A percentile compares a stretch with the other conserved stretches of the same genome.
These are phyloP conservation scores for Atopsyche davidsoni DNA, from an alignment of 1,140 invertebrate genomes.

Conservation along the genomic window DNA sequence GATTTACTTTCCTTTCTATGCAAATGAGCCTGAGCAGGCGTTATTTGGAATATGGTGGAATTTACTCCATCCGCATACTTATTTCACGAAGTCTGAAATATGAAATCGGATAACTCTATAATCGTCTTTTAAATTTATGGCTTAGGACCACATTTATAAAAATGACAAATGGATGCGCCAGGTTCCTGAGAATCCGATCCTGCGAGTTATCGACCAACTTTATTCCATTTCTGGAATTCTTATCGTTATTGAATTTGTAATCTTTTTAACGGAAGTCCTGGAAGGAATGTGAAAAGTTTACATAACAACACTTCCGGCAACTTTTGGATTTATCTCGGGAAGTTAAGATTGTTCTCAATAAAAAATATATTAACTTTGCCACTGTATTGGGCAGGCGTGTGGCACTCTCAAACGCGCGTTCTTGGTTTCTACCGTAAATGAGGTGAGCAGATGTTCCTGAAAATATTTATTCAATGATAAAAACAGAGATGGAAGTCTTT, in stretches of 20 bases:
- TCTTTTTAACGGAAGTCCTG: conserved; percentile 10
- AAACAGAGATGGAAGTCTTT: too few species aligned
- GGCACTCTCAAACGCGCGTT: too few species aligned
- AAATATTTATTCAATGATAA: too few species aligned
- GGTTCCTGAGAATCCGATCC: neutral
- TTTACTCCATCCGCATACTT: conserved; percentile 1
- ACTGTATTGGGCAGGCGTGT: too few species aligned
- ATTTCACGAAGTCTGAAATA: conserved; percentile 11
- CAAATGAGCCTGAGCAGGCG: neutral
- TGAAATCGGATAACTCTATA: conserved; percentile 15
- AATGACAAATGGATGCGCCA: conserved; percentile 12
- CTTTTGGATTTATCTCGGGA: conserved; percentile 7
- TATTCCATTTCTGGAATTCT: conserved; percentile 14
- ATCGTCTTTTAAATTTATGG: conserved; percentile 14
- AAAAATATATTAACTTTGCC: conserved; percentile 13
- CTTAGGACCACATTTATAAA: conserved; percentile 15
- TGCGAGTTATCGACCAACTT: conserved; percentile 9
- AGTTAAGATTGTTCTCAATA: conserved; percentile 15
- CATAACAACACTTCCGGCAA: conserved; percentile 13
- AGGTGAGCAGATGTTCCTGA: too few species aligned
- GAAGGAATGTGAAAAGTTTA: conserved; percentile 11
- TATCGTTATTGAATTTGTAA: conserved; percentile 17
- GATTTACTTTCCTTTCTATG: neutral
- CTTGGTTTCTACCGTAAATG: too few species aligned
- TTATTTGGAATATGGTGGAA: conserved; percentile 1